Base-by-base conservation (phyloP, 1,140 invertebrate genomes). In the Luehdorfia chinensis region DNA sequence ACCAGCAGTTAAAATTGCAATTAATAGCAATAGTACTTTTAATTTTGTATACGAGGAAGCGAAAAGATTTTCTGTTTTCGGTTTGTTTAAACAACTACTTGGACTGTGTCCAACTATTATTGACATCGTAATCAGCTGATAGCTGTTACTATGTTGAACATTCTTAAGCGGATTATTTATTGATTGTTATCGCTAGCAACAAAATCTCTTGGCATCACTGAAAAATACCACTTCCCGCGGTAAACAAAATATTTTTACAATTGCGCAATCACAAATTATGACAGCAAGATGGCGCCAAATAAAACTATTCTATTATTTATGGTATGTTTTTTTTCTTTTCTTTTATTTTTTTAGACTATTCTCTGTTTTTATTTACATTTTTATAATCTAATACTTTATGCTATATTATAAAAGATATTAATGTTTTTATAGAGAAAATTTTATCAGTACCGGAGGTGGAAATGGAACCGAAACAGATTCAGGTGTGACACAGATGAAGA, bases 221-320 rank as follows among this genome's bases (percentile, higher is more conserved):
- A 3, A n/a, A n/a, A 21, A 21, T 21, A 6, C 2, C 19, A 3
- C 19, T n/a, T n/a, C n/a, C n/a, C n/a, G n/a, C n/a, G n/a, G n/a
- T 21, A 37, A 37, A 21, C 15, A 21, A 36, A 18, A 19, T 36
- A 37, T 21, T 37, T 19, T 13, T 37, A n/a, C n/a, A n/a, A n/a
- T n/a, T n/a, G n/a, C n/a, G n/a, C n/a, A n/a, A 21, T 21, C 34
- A 23, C 18, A 8, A 19, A 9, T 8, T 9, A 5, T 5, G 34
- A 37, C 18, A 37, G 21, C 18, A 37, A 37, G 18, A 37, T 37
- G 34, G 16, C 33, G 33, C 33, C 33, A 36, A 36, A 36, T 36
- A 16, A 36, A 36, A 36, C 5, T 15, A 21, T 37, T n/a, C 14
- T 1, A 13, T 19, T 37, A 19, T 37, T 21, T 37, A 37, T 37